A percentile compares a stretch with the other conserved stretches of the same genome.
Evolutionary conservation across 1,140 invertebrate genomes (phyloP).

Genomic region (Aphaenogaster rudis): DNA sequence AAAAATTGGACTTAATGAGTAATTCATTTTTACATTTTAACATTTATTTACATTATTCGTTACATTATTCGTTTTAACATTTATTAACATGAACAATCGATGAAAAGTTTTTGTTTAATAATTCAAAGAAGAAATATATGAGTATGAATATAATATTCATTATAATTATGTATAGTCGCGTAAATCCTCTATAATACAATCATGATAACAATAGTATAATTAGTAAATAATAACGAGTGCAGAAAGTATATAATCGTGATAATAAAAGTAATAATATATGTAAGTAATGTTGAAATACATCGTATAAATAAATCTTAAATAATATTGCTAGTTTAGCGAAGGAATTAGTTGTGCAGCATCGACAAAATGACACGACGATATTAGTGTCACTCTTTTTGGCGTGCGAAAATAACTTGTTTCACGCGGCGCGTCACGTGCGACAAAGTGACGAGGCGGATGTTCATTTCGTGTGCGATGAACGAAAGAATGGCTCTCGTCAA

Average conservation of each 20-base stretch:
- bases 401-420: slow-evolving; percentile 46
- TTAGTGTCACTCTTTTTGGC: slow-evolving; percentile 23
- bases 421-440: slow-evolving; percentile 22
- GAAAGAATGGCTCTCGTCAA: slow-evolving; percentile 38
- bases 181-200: not conserved
- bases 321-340: not conserved
- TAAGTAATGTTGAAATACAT: not conserved
- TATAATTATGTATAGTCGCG: not conserved
- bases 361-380: slow-evolving; percentile 1
- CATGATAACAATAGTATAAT: not conserved
- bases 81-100: not conserved
- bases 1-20: not conserved
- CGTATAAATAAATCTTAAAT: not conserved
- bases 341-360: not conserved
- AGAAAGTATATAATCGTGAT: not conserved
- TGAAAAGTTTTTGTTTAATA: not conserved
- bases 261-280: not conserved
- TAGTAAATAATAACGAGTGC: not conserved
- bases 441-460: slow-evolving; percentile 38
- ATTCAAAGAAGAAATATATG: not conserved
- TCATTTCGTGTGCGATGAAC: slow-evolving; percentile 31
- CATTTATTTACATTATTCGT: not conserved
- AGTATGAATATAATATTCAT: slow-evolving; percentile 11
- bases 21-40: not conserved
- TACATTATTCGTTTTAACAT: not conserved